Conservation (phyloP, 2,888 invertebrate species). For the Horisme vitalbata region DNA sequence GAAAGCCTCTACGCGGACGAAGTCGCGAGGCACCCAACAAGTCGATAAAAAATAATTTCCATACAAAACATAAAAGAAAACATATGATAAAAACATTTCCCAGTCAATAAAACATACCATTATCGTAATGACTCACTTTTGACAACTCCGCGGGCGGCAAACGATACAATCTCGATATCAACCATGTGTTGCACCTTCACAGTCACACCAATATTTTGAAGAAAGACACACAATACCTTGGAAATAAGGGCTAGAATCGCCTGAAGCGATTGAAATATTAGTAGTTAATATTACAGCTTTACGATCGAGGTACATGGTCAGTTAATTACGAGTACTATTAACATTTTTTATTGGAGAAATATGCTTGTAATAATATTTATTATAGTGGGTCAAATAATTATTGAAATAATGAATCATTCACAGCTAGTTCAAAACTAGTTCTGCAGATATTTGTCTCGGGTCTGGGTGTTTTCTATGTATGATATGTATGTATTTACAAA, state of each 20-base stretch:
- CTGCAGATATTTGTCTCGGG: too few relatives aligned
- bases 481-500: too few relatives aligned
- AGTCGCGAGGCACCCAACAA: too few relatives aligned
- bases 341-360: constrained; percentile 8
- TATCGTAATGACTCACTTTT: constrained; percentile 25
- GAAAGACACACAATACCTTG: neutral
- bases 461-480: too few relatives aligned
- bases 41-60: too few relatives aligned
- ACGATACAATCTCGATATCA: constrained; percentile 16
- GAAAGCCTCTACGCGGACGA: too few relatives aligned
- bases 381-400: too few relatives aligned
- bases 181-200: constrained; percentile 18
- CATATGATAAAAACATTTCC: constrained; percentile 20
- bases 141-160: constrained; percentile 19
- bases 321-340: constrained; percentile 11
- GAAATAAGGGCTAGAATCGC: neutral
- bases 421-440: too few relatives aligned
- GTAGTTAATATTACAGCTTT: constrained; percentile 1
- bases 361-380: neutral
- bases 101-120: constrained; percentile 19
- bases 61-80: too few relatives aligned
- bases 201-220: neutral
- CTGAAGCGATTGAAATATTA: too few relatives aligned
- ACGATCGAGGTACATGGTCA: constrained; percentile 16
- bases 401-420: too few relatives aligned